phyloP scores from a whole-genome alignment of 2,113 vertebrate species.

The Passerina amoena region DNA sequence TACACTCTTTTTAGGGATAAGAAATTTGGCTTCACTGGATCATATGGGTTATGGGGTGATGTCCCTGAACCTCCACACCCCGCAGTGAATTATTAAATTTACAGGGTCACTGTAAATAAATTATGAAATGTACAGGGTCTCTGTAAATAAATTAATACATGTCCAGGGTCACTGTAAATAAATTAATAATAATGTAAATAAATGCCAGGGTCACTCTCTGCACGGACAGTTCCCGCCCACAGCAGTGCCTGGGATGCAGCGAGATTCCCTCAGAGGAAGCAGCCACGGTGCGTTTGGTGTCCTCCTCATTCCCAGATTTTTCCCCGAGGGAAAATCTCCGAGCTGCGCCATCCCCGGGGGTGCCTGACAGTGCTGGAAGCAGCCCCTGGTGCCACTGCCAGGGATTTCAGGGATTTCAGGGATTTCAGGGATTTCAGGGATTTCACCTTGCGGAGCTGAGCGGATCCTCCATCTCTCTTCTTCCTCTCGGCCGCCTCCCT shows the following conservation, averaged over 20 bases:
- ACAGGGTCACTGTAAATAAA: too few relatives aligned
- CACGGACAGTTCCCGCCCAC: neutral
- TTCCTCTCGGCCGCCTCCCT: conserved; percentile 53
- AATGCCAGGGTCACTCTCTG: neutral
- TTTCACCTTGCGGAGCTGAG: conserved; percentile 82
- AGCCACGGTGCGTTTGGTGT: neutral
- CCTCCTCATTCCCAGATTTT: neutral
- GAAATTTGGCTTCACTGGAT: too few relatives aligned
- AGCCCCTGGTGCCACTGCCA: conserved; percentile 64
- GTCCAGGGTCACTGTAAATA: too few relatives aligned
- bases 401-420: too few relatives aligned
- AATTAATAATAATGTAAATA: too few relatives aligned
- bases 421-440: too few relatives aligned
- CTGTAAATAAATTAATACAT: too few relatives aligned
- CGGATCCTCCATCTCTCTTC: conserved; percentile 59
- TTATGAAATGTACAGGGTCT: too few relatives aligned
- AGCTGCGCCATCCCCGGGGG: neutral
- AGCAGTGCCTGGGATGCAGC: neutral
- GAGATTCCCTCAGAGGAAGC: fast-evolving
- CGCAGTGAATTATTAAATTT: too few relatives aligned
- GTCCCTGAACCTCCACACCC: too few relatives aligned
- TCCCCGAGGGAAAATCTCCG: neutral
- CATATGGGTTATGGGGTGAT: too few relatives aligned
- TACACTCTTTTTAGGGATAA: too few relatives aligned
- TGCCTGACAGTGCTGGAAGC: neutral